A percentile compares a stretch with the other conserved stretches of the same genome.
Evolutionary conservation across 2,888 invertebrate species (phyloP).

Genomic region (Monochamus alternatus): DNA sequence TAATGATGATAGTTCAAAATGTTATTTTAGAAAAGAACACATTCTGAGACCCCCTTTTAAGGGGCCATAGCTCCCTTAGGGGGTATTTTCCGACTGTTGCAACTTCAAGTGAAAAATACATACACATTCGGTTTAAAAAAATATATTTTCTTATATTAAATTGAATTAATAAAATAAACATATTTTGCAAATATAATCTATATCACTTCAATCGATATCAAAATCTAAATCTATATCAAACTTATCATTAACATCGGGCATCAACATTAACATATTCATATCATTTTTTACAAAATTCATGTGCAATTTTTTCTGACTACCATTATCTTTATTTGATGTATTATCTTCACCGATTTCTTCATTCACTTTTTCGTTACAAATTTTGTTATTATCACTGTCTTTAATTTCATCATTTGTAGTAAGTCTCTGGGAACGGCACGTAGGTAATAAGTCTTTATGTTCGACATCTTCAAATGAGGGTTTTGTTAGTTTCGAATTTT

Average conservation of each 20-base stretch:
- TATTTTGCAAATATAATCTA: too few relatives aligned
- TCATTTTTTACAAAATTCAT: conserved; percentile 49
- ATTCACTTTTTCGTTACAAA: background rate
- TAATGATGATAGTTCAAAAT: too few relatives aligned
- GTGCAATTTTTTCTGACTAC: conserved; percentile 43
- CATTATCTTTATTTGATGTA: background rate
- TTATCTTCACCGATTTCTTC: background rate
- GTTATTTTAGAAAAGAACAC: too few relatives aligned
- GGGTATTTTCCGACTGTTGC: too few relatives aligned
- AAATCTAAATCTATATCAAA: conserved; percentile 65
- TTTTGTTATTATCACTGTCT: background rate
- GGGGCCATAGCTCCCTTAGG: too few relatives aligned
- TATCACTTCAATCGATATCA: conserved; percentile 48
- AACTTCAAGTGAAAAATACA: too few relatives aligned
- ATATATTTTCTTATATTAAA: too few relatives aligned
- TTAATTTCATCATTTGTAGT: background rate
- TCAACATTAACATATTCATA: conserved; percentile 55
- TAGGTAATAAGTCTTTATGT: background rate
- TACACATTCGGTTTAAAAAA: too few relatives aligned
- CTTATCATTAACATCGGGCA: conserved; percentile 61
- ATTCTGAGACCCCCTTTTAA: too few relatives aligned
- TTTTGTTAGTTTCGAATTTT: too few relatives aligned
- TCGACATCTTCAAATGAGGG: background rate
- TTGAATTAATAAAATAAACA: too few relatives aligned
- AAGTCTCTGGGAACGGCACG: background rate